Percentiles rank a stretch among this genome's conserved stretches.
These are phyloP conservation scores for Taurulus bubalis DNA, from an alignment of 2,113 vertebrate genomes.

Conservation along the genomic window DNA sequence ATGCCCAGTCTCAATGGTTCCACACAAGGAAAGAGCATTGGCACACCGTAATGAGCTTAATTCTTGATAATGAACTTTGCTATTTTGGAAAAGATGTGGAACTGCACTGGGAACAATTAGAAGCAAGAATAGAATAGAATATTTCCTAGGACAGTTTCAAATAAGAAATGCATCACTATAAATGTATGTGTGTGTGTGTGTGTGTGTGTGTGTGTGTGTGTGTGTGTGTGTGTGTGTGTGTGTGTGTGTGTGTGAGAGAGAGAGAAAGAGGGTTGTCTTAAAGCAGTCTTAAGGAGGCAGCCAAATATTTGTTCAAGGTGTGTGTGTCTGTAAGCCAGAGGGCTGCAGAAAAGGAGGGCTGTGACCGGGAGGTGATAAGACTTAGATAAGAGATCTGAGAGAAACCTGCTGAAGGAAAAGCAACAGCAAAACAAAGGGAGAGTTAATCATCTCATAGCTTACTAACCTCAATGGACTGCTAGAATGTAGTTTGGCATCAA, in stretches of 20 bases:
- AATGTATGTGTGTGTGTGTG: slow-evolving; percentile 23
- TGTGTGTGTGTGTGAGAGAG: too few species aligned
- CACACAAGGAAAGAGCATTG: neutral
- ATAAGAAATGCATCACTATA: neutral
- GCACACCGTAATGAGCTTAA: slow-evolving; percentile 4
- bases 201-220: slow-evolving; percentile 31
- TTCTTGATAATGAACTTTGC: neutral
- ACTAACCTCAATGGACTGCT: slow-evolving; percentile 59
- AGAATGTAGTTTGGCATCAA: slow-evolving; percentile 73
- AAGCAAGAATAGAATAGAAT: neutral
- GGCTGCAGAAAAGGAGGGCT: slow-evolving; percentile 68
- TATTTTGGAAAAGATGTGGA: neutral
- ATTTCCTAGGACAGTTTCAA: neutral
- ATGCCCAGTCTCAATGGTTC: slow-evolving; percentile 13
- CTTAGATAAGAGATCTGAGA: slow-evolving; percentile 78
- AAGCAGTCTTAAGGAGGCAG: slow-evolving; percentile 65
- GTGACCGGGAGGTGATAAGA: slow-evolving; percentile 74
- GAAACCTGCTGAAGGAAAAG: slow-evolving; percentile 72
- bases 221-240: slow-evolving; percentile 22
- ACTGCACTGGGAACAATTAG: neutral
- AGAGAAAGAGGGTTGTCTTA: slow-evolving; percentile 52
- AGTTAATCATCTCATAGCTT: slow-evolving; percentile 81
- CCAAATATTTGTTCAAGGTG: slow-evolving; percentile 81
- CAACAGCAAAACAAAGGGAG: slow-evolving; percentile 74
- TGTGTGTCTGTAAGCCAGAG: slow-evolving; percentile 63